Evolutionary conservation across 2,113 vertebrate species (phyloP).

Genomic region (Boulengeromyrus knoepffleri): DNA sequence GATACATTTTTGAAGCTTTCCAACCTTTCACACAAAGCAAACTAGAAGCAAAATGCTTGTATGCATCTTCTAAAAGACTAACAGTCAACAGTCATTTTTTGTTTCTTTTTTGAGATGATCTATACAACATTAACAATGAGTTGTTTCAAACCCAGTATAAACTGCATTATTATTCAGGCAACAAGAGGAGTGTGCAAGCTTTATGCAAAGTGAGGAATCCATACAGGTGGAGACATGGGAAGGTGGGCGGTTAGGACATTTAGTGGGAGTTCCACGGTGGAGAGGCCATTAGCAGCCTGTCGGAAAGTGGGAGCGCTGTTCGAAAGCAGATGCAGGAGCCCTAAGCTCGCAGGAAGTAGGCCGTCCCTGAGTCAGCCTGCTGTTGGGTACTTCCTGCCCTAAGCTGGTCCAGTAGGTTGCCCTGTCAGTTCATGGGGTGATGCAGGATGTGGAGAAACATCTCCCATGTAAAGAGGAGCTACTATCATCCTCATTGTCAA

Average conservation of each 20-base stretch:
- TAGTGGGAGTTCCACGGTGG: slow-evolving; percentile 38
- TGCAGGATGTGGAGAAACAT: not conserved
- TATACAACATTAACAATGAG: not conserved
- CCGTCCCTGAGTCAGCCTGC: not conserved
- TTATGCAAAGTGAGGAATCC: slow-evolving; percentile 48
- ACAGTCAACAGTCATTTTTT: not conserved
- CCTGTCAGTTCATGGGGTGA: not conserved
- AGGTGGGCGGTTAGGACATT: slow-evolving; percentile 54
- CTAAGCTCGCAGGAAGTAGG: slow-evolving; percentile 16
- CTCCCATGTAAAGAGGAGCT: not conserved
- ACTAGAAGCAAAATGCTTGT: not conserved
- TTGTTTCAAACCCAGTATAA: not conserved
- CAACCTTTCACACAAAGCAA: not conserved
- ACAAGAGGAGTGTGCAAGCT: slow-evolving; percentile 25
- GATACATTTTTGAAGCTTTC: not conserved
- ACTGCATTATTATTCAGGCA: slow-evolving; percentile 25
- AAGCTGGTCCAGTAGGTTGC: not conserved
- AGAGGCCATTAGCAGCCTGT: slow-evolving; percentile 44
- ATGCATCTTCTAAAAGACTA: not conserved
- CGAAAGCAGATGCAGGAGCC: slow-evolving; percentile 30
- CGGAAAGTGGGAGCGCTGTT: slow-evolving; percentile 23
- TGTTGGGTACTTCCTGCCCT: not conserved
- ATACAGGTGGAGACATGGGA: slow-evolving; percentile 21
- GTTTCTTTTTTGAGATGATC: not conserved
- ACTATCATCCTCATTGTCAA: not conserved